A percentile compares a stretch with the other conserved stretches of the same genome.
phyloP scores from a whole-genome alignment of 2,797 vertebrate genomes.

The Pangasius larnaudii region DNA sequence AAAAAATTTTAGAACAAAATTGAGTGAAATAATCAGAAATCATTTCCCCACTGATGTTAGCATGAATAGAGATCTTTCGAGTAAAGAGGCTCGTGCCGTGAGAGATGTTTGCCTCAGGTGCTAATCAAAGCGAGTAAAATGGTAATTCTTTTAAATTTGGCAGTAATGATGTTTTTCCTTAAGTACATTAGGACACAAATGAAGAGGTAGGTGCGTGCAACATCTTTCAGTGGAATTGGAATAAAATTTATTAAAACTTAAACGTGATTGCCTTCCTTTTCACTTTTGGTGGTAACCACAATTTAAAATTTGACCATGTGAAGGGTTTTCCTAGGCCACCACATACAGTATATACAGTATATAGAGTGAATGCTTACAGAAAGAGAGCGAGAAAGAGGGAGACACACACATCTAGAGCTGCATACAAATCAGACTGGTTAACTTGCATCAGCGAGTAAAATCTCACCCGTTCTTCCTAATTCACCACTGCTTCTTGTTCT shows the following conservation, averaged over 20 bases:
- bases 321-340: not conserved
- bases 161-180: not conserved
- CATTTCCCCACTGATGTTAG: not conserved
- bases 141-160: not conserved
- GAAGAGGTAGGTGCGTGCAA: not conserved
- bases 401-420: not conserved
- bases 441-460: slow-evolving; percentile 15
- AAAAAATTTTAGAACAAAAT: not conserved
- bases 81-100: not conserved
- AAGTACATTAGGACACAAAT: not conserved
- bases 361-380: not conserved
- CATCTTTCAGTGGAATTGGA: not conserved
- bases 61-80: not conserved
- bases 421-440: not conserved
- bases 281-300: not conserved
- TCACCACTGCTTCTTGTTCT: slow-evolving; percentile 11
- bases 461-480: not conserved
- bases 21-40: not conserved
- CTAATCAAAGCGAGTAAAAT: not conserved
- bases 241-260: not conserved
- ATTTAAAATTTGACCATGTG: not conserved
- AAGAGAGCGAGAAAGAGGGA: not conserved
- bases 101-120: not conserved
- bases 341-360: not conserved
- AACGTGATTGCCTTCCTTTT: not conserved